Percentiles rank a stretch among this genome's conserved stretches.
Conservation (phyloP, 2,113 vertebrate genomes). For the Garra rufa region DNA sequence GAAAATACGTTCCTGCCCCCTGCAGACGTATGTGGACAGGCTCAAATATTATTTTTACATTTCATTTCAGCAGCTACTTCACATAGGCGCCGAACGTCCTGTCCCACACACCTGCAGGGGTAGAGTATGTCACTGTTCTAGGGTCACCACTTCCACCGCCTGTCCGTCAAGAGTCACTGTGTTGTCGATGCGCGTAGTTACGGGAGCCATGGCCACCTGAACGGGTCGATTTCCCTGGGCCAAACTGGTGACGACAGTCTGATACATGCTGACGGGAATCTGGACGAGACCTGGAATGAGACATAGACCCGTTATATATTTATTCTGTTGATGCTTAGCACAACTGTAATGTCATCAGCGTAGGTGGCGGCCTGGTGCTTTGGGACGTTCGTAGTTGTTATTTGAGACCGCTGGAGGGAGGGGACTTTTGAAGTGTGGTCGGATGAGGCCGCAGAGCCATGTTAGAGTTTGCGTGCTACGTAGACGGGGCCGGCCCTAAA, state of each 20-base stretch:
- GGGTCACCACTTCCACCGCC: conserved; percentile 94
- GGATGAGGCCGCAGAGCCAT: conserved; percentile 28
- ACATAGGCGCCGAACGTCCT: conserved; percentile 22
- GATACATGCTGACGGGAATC: conserved; percentile 99
- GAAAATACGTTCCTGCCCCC: conserved; percentile 56
- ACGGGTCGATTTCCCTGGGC: conserved; percentile 96
- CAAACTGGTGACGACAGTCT: conserved; percentile 97
- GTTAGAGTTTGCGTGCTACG: conserved; percentile 42
- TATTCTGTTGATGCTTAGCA: not conserved
- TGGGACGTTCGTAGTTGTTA: conserved; percentile 20
- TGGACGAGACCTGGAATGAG: conserved; percentile 87
- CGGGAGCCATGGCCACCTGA: conserved; percentile 97
- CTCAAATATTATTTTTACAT: conserved; percentile 72
- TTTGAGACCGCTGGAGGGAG: conserved; percentile 41
- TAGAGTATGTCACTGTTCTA: conserved; percentile 87
- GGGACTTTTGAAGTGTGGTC: conserved; percentile 3
- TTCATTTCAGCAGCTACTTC: conserved; percentile 44
- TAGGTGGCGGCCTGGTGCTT: not conserved
- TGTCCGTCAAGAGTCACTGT: conserved; percentile 95
- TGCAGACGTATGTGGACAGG: conserved; percentile 61
- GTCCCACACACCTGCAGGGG: conserved; percentile 42
- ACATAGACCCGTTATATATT: conserved; percentile 45
- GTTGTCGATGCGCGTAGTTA: conserved; percentile 91
- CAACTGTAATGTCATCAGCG: not conserved
- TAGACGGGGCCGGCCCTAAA: conserved; percentile 58